Base-by-base conservation (phyloP, 2,113 vertebrate species). In the Pycnonotus jocosus region DNA sequence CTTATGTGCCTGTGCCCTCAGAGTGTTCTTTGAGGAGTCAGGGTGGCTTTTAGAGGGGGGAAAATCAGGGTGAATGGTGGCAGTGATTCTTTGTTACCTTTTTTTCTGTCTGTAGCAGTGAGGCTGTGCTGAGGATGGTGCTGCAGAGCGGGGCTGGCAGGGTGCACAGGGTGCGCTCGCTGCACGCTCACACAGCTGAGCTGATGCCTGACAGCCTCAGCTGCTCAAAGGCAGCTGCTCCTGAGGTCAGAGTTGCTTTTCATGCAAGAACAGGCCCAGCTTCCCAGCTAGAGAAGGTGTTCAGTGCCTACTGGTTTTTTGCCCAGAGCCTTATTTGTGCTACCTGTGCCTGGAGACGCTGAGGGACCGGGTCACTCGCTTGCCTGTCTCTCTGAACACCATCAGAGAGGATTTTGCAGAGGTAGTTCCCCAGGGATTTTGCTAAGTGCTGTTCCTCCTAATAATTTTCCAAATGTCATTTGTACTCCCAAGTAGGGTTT, bases 391-490 rank as follows among this genome's bases (percentile, higher is more conserved):
- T 48, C 33, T 90, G 54, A 88, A 51, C 0, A 0, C 70, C 77
- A 16, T 53, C 8, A 1, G 30, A 83, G 74, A 84, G 47, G 50
- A 35, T 83, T 93, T 86, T 62, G 47, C 38, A 84, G 89, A 78
- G 81, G 84, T 62, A 33, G 56, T 25, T 94, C 93, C 92, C 95
- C 27, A 45, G 65, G 93, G 89, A 74, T 78, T 94, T 94, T 91
- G 15, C 28, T 84, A 89, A 92, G 89, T 96, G 89, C 77, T 81
- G 18, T 47, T 96, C 83, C 80, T 92, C 81, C 56, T 65, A 50
- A 81, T 86, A 78, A 86, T 94, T 96, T 92, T 78, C 81, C 58
- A 58, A 84, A 77, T 50, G 56, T 91, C 81, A 30, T 90, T 96
- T 92, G 56, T 81, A 62, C 77, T 78, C 58, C 62, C 0, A 0